Percentiles rank a stretch among this genome's conserved stretches.
phyloP scores from a whole-genome alignment of 2,888 invertebrate species.

The Sthenelais limicola region DNA sequence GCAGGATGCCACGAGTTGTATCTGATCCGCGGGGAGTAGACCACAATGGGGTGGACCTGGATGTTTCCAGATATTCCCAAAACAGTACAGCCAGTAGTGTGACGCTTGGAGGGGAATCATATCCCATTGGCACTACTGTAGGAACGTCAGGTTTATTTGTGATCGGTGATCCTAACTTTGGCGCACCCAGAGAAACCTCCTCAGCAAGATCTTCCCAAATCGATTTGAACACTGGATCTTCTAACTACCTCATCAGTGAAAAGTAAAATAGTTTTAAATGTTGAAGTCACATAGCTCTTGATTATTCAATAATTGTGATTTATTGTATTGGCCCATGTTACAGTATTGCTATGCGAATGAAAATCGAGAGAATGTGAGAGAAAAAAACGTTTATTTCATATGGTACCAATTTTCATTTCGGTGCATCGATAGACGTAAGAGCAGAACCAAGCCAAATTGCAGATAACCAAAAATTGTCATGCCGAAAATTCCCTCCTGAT shows the following conservation, averaged over 20 bases:
- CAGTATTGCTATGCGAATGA: too few relatives aligned
- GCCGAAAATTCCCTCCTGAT: neutral
- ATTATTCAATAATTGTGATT: too few relatives aligned
- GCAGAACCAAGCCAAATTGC: too few relatives aligned
- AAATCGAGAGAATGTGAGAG: too few relatives aligned
- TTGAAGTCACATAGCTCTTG: too few relatives aligned
- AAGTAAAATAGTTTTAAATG: constrained; percentile 7
- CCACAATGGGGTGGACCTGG: constrained; percentile 33
- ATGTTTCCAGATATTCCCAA: constrained; percentile 36
- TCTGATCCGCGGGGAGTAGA: constrained; percentile 1
- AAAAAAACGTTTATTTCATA: too few relatives aligned
- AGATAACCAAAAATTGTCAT: too few relatives aligned
- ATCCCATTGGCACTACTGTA: constrained; percentile 43
- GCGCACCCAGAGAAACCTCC: constrained; percentile 4
- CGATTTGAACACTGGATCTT: neutral
- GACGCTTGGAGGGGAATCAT: constrained; percentile 42
- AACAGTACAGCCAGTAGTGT: constrained; percentile 37
- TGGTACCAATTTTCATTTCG: too few relatives aligned
- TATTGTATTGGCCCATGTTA: too few relatives aligned
- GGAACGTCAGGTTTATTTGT: constrained; percentile 46
- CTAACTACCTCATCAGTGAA: constrained; percentile 25
- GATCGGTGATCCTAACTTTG: constrained; percentile 43
- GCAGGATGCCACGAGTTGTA: constrained; percentile 14
- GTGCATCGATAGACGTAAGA: too few relatives aligned
- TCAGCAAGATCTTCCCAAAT: constrained; percentile 14